Conservation (phyloP, 2,888 invertebrate species). For the Nomada ferruginata region DNA sequence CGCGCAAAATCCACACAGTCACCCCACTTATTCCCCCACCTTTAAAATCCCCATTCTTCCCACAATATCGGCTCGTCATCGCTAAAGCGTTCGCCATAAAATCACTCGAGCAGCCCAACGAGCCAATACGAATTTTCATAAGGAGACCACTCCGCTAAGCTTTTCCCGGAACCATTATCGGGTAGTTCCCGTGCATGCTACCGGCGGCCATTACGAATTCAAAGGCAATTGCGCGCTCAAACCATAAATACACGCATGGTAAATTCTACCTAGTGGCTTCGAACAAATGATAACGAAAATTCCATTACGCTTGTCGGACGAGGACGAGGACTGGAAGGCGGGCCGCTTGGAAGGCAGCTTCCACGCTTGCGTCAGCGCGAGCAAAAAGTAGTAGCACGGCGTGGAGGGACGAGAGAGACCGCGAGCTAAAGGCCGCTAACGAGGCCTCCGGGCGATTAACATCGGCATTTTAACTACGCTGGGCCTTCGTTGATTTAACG, state of each 20-base stretch:
- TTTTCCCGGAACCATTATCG: slow-evolving; percentile 53
- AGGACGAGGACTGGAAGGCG: not conserved
- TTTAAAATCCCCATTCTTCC: not conserved
- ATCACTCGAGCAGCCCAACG: not conserved
- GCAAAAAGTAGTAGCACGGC: slow-evolving; percentile 31
- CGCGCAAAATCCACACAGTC: not conserved
- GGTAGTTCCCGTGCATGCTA: not conserved
- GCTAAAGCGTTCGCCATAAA: slow-evolving; percentile 3
- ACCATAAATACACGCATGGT: slow-evolving; percentile 46
- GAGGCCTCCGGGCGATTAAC: slow-evolving; percentile 75
- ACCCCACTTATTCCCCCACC: not conserved
- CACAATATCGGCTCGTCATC: not conserved
- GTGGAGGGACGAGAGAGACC: slow-evolving; percentile 31
- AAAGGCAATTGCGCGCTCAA: slow-evolving; percentile 46
- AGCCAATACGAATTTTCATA: slow-evolving; percentile 43
- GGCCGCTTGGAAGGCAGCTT: not conserved
- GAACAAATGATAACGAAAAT: slow-evolving; percentile 59
- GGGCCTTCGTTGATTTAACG: slow-evolving; percentile 72
- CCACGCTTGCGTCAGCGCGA: slow-evolving; percentile 12
- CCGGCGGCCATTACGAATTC: slow-evolving; percentile 48
- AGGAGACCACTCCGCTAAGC: slow-evolving; percentile 19
- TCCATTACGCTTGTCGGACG: slow-evolving; percentile 40
- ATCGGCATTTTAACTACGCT: slow-evolving; percentile 77
- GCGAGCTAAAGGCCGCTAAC: slow-evolving; percentile 72
- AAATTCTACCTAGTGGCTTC: slow-evolving; percentile 42